Evolutionary conservation across 1,140 invertebrate genomes (phyloP).

Genomic region (Drosophila parvula): DNA sequence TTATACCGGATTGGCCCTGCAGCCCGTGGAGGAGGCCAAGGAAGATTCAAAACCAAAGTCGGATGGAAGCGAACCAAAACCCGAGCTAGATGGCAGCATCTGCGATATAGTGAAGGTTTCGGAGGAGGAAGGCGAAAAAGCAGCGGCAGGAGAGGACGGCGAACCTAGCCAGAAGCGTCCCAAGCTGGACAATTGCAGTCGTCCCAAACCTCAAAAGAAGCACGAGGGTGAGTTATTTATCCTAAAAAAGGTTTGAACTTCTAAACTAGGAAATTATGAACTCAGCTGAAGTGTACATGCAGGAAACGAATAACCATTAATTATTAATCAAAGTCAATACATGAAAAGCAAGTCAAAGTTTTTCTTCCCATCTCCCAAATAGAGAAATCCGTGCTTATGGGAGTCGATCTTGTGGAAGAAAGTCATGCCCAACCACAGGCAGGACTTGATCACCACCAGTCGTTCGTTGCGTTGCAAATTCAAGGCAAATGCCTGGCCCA

Average conservation of each 20-base stretch:
- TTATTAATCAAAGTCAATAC: constrained; percentile 80
- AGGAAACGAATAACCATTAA: constrained; percentile 7
- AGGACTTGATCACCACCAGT: constrained; percentile 87
- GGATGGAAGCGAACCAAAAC: constrained; percentile 12
- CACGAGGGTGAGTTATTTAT: constrained; percentile 48
- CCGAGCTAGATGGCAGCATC: constrained; percentile 32
- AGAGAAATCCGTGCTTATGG: constrained; percentile 88
- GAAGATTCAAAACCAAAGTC: constrained; percentile 29
- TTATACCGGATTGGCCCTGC: constrained; percentile 86
- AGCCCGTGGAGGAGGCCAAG: constrained; percentile 19
- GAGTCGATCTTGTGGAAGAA: constrained; percentile 89
- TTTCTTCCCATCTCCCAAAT: constrained; percentile 89
- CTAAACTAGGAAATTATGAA: background rate
- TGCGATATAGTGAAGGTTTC: constrained; percentile 32
- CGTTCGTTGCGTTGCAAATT: constrained; percentile 86
- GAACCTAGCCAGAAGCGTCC: constrained; percentile 62
- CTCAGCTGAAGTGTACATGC: background rate
- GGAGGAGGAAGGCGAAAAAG: background rate
- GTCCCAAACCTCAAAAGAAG: constrained; percentile 34
- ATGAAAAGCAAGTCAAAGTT: constrained; percentile 90
- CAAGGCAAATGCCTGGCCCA: constrained; percentile 63
- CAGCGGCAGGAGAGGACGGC: background rate
- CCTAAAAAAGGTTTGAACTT: no score
- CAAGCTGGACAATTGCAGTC: constrained; percentile 50
- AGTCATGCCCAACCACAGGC: constrained; percentile 90